A percentile compares a stretch with the other conserved stretches of the same genome.
These are phyloP conservation scores for Tinea semifulvella DNA, from an alignment of 2,888 invertebrate species.

Conservation along the genomic window DNA sequence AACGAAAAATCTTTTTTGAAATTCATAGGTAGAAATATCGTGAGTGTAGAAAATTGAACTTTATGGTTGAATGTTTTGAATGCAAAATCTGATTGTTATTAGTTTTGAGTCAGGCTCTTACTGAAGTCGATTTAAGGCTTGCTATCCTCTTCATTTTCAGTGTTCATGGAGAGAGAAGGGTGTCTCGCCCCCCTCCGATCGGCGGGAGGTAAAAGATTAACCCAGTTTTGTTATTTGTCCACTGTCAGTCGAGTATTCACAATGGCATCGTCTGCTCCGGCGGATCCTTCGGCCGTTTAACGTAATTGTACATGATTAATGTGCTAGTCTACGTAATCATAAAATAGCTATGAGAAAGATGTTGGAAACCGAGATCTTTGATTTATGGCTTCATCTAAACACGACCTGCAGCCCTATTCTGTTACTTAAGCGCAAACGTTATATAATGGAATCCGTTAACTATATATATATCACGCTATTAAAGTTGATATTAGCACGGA, in stretches of 20 bases:
- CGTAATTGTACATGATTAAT: conserved; percentile 66
- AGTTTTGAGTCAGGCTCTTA: conserved; percentile 28
- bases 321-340: conserved; percentile 31
- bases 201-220: conserved; percentile 65
- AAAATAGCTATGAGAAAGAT: conserved; percentile 48
- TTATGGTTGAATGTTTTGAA: conserved; percentile 18
- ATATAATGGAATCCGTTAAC: no score
- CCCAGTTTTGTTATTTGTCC: conserved; percentile 68
- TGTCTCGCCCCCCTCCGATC: conserved; percentile 47
- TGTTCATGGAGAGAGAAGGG: conserved; percentile 44
- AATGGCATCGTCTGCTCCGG: conserved; percentile 53
- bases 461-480: no score
- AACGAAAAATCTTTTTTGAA: conserved; percentile 47
- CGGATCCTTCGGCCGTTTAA: conserved; percentile 58
- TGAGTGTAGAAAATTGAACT: conserved; percentile 31
- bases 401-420: no score
- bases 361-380: conserved; percentile 45
- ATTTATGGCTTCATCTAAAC: conserved; percentile 35
- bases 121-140: conserved; percentile 26
- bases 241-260: conserved; percentile 66
- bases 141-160: conserved; percentile 47
- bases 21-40: conserved; percentile 49
- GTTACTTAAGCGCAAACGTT: no score
- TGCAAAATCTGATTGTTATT: conserved; percentile 22
- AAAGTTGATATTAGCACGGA: no score